Evolutionary conservation across 2,888 invertebrate species (phyloP).

Genomic region (Malthinus flaveolus): DNA sequence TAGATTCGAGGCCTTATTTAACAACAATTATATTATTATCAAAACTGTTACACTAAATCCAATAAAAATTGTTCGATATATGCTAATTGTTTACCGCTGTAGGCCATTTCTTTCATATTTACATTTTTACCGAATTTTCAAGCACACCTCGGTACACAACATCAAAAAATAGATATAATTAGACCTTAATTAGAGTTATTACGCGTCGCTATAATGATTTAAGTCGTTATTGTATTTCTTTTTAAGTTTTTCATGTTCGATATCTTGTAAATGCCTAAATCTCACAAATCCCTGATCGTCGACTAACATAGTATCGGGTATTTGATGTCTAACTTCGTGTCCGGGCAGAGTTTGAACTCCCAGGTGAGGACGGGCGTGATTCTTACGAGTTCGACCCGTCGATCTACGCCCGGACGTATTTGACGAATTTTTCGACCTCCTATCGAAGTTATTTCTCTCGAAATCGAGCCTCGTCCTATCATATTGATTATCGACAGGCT

Average conservation of each 20-base stretch:
- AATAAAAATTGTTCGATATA: neutral
- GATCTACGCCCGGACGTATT: slow-evolving; percentile 52
- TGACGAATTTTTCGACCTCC: slow-evolving; percentile 51
- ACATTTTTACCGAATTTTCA: no score
- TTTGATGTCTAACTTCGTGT: slow-evolving; percentile 60
- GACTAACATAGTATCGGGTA: slow-evolving; percentile 77
- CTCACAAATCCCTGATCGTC: slow-evolving; percentile 88
- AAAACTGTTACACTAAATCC: no score
- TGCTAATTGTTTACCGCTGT: neutral
- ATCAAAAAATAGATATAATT: no score
- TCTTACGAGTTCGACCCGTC: slow-evolving; percentile 53
- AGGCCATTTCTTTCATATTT: no score
- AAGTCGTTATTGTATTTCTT: slow-evolving; percentile 46
- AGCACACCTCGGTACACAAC: no score
- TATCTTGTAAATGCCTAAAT: slow-evolving; percentile 65
- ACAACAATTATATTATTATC: no score
- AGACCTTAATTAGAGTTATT: slow-evolving; percentile 26
- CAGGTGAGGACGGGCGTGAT: slow-evolving; percentile 57
- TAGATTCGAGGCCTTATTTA: no score
- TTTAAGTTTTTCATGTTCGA: slow-evolving; percentile 42
- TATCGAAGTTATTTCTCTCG: slow-evolving; percentile 63
- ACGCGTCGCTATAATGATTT: slow-evolving; percentile 53
- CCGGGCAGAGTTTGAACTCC: slow-evolving; percentile 61
- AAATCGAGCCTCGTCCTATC: slow-evolving; percentile 58
- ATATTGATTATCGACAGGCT: slow-evolving; percentile 52